These are phyloP conservation scores for Myiothlypis coronata DNA, from an alignment of 2,797 vertebrate genomes.

Conservation along the genomic window DNA sequence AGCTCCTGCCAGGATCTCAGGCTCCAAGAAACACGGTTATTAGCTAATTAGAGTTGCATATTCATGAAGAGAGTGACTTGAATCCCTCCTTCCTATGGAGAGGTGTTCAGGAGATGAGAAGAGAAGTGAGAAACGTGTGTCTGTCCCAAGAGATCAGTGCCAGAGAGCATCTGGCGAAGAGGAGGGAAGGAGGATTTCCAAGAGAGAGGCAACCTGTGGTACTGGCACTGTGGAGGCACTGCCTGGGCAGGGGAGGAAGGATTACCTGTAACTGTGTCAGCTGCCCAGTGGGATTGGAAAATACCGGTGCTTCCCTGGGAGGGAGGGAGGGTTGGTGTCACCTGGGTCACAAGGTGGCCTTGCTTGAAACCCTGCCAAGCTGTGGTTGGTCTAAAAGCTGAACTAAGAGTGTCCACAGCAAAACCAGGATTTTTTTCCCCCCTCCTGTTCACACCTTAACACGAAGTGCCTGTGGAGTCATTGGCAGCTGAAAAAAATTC, in stretches of 20 bases:
- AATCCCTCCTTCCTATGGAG: neutral
- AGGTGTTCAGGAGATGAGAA: neutral
- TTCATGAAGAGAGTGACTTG: neutral
- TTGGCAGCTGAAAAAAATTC: neutral
- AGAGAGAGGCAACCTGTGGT: neutral
- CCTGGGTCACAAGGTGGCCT: neutral
- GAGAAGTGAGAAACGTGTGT: neutral
- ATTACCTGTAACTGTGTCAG: fast-evolving
- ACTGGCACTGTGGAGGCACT: neutral
- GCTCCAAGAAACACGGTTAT: neutral
- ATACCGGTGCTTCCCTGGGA: neutral
- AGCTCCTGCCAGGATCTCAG: neutral
- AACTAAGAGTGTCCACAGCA: neutral
- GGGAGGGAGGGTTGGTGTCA: neutral
- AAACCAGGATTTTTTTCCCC: neutral
- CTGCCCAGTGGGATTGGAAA: neutral
- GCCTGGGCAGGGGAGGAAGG: neutral
- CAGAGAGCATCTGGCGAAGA: neutral
- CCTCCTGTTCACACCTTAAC: neutral
- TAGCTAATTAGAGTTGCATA: neutral
- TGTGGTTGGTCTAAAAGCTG: neutral
- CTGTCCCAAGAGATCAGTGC: neutral
- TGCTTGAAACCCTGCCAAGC: neutral
- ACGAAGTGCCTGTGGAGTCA: neutral
- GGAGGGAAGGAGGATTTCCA: neutral